Base-by-base conservation (phyloP, 2,113 vertebrate genomes). In the Pycnonotus jocosus region DNA sequence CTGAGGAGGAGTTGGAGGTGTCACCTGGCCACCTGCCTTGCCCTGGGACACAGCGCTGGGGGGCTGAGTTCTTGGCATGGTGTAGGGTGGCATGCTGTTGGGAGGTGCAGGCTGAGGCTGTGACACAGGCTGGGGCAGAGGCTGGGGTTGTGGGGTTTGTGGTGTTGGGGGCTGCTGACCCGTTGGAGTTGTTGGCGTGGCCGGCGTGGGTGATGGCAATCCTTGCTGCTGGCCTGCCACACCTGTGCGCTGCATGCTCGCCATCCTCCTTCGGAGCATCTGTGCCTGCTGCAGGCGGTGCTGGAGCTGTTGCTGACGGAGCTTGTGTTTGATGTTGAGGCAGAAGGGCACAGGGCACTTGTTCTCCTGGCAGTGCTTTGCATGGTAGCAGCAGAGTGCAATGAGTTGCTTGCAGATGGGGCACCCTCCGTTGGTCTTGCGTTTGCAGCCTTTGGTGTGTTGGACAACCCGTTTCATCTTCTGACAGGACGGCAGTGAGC, bases 281-380 rank as follows among this genome's bases (percentile, higher is more conserved):
- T 99, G 99, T 0, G 99, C 99, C 97, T 99, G 99, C 54, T 99
- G 99, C 57, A 99, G 98, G 57, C 99, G 97, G 96, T 99, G 99
- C 97, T 99, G 99, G 51, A 99, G 98, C 91, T 99, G 99, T 81
- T 99, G 99, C 81, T 99, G 99, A 38, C 99, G 98, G 27, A 99
- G 98, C 96, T 99, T 99, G 73, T 99, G 99, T 98, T 99, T 99
- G 88, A 99, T 99, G 96, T 99, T 99, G 91, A 99, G 98, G 94
- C 99, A 99, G 97, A 99, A 99, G 10, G 99, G 99, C 97, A 99
- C 99, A 0, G 99, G 99, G 92, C 99, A 99, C 97, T 99, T 99
- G 98, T 99, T 99, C 98, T 99, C 99, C 98, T 99, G 99, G 98
- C 99, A 99, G 98, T 99, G 99, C 97, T 99, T 99, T 79, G 99